phyloP scores from a whole-genome alignment of 1,140 invertebrate genomes.

The Drosophila pseudoananassae region DNA sequence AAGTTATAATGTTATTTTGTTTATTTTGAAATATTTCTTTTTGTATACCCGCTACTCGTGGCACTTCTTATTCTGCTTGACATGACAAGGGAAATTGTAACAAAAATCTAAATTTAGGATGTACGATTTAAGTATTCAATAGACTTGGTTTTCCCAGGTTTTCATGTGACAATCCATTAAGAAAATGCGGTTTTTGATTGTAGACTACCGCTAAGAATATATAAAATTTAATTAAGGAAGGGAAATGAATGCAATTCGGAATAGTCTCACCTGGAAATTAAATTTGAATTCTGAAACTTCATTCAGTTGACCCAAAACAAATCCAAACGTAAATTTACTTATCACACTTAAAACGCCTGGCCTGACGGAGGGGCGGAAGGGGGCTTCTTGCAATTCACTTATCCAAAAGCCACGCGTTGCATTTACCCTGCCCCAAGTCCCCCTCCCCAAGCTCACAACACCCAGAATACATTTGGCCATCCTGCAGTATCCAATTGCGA shows the following conservation, averaged over 20 bases:
- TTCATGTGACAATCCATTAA: too few species aligned
- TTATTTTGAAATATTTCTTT: too few species aligned
- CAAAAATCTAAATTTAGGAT: too few species aligned
- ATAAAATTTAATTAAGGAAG: too few species aligned
- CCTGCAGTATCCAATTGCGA: constrained; percentile 57
- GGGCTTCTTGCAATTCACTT: constrained; percentile 43
- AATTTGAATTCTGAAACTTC: constrained; percentile 27
- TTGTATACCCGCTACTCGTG: too few species aligned
- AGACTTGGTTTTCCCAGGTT: too few species aligned
- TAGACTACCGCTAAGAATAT: too few species aligned
- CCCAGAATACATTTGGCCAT: constrained; percentile 47
- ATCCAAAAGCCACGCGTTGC: constrained; percentile 25
- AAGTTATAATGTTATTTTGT: too few species aligned
- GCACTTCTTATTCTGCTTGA: too few species aligned
- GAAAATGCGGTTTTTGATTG: too few species aligned
- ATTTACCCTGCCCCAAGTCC: neutral
- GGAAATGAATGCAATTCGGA: neutral
- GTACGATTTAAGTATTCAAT: too few species aligned
- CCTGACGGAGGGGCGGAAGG: neutral
- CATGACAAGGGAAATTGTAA: too few species aligned
- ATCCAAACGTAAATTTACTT: constrained; percentile 48
- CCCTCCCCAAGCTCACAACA: neutral
- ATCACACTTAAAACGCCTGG: constrained; percentile 46
- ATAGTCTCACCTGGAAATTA: constrained; percentile 29
- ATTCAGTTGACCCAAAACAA: constrained; percentile 28